Evolutionary conservation across 2,888 invertebrate species (phyloP).

Genomic region (Dusona sp.): DNA sequence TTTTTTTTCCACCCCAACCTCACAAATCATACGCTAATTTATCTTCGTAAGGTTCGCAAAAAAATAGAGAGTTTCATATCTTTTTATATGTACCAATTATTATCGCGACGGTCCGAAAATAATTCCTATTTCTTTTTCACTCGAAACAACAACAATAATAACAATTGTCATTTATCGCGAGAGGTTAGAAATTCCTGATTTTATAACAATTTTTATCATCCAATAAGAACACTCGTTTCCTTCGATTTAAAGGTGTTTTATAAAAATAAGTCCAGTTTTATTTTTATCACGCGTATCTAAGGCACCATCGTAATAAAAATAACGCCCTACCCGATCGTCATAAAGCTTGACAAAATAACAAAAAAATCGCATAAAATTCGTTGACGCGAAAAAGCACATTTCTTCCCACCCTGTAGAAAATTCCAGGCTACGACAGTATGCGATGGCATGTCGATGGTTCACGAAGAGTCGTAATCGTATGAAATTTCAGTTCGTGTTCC

Average conservation of each 20-base stretch:
- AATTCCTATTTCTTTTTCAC: neutral
- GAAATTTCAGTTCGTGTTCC: constrained; percentile 47
- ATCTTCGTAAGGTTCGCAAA: neutral
- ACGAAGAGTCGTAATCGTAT: constrained; percentile 45
- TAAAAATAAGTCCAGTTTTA: neutral
- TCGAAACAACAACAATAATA: neutral
- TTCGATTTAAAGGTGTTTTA: neutral
- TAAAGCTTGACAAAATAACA: neutral
- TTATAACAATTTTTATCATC: neutral
- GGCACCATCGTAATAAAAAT: neutral
- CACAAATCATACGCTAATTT: neutral
- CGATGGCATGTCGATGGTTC: constrained; percentile 47
- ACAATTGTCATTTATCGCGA: neutral
- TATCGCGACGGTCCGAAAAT: neutral
- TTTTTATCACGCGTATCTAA: neutral
- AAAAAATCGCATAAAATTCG: neutral
- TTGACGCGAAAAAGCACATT: neutral
- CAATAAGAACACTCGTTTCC: neutral
- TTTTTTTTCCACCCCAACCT: neutral
- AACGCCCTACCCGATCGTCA: neutral
- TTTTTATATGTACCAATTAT: no score
- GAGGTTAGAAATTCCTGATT: neutral
- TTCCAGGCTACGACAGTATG: constrained; percentile 15
- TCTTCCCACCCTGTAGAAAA: constrained; percentile 24
- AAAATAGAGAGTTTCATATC: neutral